Conservation (phyloP, 2,888 invertebrate species). For the Prionchulus punctatus region DNA sequence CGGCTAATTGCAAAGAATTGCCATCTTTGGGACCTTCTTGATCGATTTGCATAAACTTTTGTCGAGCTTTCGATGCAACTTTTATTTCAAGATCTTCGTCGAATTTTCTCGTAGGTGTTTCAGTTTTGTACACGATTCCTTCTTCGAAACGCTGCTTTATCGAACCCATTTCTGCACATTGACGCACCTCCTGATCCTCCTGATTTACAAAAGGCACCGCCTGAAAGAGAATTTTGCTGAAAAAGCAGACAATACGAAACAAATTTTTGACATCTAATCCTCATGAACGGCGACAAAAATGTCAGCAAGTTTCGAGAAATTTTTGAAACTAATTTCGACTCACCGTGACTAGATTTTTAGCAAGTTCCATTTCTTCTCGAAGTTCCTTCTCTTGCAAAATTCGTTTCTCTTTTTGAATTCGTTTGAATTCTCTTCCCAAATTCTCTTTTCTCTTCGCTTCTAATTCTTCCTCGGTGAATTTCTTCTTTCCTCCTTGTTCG, state of each 20-base stretch:
- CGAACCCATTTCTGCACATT: slow-evolving; percentile 17
- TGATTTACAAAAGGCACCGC: no score
- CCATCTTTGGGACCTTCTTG: slow-evolving; percentile 32
- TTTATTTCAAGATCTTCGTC: slow-evolving; percentile 26
- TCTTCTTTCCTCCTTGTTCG: slow-evolving; percentile 8
- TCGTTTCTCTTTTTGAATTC: slow-evolving; percentile 6
- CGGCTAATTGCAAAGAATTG: not conserved
- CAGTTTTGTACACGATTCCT: slow-evolving; percentile 14
- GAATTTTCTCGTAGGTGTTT: not conserved
- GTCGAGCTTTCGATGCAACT: slow-evolving; percentile 61
- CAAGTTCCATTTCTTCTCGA: slow-evolving; percentile 1
- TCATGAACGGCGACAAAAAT: no score
- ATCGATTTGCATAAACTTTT: slow-evolving; percentile 74
- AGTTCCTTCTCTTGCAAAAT: not conserved
- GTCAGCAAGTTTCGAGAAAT: no score
- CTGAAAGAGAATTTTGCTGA: no score
- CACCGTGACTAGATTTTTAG: not conserved
- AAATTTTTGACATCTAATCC: no score
- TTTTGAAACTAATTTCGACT: no score
- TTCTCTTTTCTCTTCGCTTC: not conserved
- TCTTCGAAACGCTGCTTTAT: slow-evolving; percentile 21
- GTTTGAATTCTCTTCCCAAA: slow-evolving; percentile 11
- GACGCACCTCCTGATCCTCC: not conserved
- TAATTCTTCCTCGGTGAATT: not conserved
- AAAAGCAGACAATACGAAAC: no score